These are phyloP conservation scores for Cyanoderma ruficeps DNA, from an alignment of 2,113 vertebrate genomes.

Conservation along the genomic window DNA sequence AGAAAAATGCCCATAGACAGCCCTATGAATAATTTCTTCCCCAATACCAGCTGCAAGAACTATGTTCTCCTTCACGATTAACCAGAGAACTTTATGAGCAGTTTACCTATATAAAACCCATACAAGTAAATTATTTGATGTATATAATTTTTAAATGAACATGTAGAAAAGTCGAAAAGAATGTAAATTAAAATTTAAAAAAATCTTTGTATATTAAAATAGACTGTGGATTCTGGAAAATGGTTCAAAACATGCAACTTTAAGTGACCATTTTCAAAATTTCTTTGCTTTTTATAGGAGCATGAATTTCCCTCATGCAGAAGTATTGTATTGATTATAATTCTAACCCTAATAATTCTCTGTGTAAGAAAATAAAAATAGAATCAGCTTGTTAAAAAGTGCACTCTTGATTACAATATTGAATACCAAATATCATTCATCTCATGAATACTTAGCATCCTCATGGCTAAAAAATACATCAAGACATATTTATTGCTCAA, in stretches of 20 bases:
- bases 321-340: not conserved
- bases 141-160: not conserved
- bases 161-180: not conserved
- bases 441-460: not conserved
- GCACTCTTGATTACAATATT: not conserved
- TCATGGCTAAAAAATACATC: not conserved
- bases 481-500: not conserved
- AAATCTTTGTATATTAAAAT: not conserved
- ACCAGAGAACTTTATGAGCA: not conserved
- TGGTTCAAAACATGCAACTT: not conserved
- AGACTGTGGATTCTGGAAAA: not conserved
- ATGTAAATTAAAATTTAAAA: not conserved
- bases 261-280: not conserved
- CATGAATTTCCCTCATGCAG: not conserved
- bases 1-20: not conserved
- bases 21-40: not conserved
- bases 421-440: conserved; percentile 31
- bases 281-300: not conserved
- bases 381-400: not conserved
- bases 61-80: not conserved
- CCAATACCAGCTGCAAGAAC: not conserved
- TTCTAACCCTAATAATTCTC: not conserved
- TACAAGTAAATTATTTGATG: not conserved
- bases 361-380: not conserved
- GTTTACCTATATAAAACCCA: not conserved